These are phyloP conservation scores for Haliaeetus leucogaster DNA, from an alignment of 2,113 vertebrate genomes.

Conservation along the genomic window DNA sequence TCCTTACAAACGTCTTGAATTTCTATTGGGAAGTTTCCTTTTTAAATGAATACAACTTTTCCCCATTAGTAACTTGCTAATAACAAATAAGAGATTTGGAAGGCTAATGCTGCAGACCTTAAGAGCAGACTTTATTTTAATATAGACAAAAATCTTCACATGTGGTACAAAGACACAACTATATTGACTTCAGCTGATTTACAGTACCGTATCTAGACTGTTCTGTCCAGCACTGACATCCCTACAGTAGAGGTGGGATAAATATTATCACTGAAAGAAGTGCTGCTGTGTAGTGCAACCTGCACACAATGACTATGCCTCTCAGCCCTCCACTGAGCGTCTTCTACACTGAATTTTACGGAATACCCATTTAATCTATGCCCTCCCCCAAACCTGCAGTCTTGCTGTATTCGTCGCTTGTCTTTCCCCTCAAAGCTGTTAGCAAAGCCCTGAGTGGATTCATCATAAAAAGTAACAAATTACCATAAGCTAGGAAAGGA, in stretches of 20 bases:
- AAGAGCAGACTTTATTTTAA: not conserved
- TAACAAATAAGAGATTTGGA: not conserved
- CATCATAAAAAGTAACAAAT: constrained; percentile 17
- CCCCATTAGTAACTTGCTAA: not conserved
- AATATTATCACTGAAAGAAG: not conserved
- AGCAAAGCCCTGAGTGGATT: constrained; percentile 36
- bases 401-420: not conserved
- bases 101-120: not conserved
- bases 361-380: not conserved
- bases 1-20: not conserved
- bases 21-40: not conserved
- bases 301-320: not conserved
- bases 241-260: not conserved
- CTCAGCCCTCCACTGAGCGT: not conserved
- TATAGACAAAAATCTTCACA: not conserved
- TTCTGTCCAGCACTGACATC: not conserved
- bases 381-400: not conserved
- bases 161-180: too few species aligned
- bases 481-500: constrained; percentile 39
- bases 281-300: not conserved
- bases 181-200: not conserved
- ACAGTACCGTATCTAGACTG: not conserved
- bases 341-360: not conserved
- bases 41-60: not conserved
- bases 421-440: not conserved